Evolutionary conservation across 2,797 vertebrate genomes (phyloP), one percentile per base, ranked within the genome.

Genomic region (Sebastes steindachneri): DNA sequence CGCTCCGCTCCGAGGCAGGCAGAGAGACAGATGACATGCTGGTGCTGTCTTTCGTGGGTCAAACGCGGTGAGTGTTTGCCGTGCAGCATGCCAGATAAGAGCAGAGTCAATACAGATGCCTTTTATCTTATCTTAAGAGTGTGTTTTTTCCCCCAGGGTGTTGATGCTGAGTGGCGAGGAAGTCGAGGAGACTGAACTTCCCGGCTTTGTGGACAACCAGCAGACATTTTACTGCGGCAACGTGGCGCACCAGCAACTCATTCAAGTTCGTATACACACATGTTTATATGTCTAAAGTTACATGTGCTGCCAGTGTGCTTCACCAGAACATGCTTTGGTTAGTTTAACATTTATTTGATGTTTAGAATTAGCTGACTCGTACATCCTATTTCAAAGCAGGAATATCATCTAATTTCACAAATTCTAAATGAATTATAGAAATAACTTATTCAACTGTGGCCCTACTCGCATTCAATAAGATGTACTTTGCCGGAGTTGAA

Each of bases 211-310:
- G 81, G 98, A 99, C 54, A 98, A 99, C 84, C 98, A 99, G 91
- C 99, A 99, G 93, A 99, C 98, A 0, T 99, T 99, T 94, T 99
- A 98, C 93, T 99, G 99, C 4, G 99, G 98, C 79, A 99, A 99
- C 0, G 99, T 99, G 83, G 97, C 97, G 0, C 98, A 99, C 80
- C 97, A 98, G 59, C 99, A 99, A 11, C 95, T 99, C 71, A 98
- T 99, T 89, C 98, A 99, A 95, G 99, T 99, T 88, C 1, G 80
- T 81, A 58, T 7, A 14, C 28, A 75, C 53, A 79, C 41, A 65
- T 66, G 29, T 51, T 5, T 53, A 2, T 41, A 33, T 33, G 21
- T 25, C 5, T 68, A 35, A 55, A 55, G 10, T 21, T 51, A 4
- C 21, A 17, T 35, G 25, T 45, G 4, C 12, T 23, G 12, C 14